A percentile compares a stretch with the other conserved stretches of the same genome.
phyloP scores from a whole-genome alignment of 2,888 invertebrate species.

The Caenorhabditis sp. region DNA sequence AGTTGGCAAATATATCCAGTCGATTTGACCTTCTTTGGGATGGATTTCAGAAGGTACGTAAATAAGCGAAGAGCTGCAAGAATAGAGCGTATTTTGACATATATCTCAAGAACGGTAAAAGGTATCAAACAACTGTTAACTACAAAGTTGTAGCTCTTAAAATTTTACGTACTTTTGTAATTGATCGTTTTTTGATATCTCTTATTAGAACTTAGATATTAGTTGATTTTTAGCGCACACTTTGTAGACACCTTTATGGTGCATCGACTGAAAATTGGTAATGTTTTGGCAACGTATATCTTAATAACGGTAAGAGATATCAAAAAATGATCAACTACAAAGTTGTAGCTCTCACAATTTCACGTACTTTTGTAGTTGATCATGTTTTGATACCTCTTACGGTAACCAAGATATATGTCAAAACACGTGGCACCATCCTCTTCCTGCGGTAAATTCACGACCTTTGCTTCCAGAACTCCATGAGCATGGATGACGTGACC shows the following conservation, averaged over 20 bases:
- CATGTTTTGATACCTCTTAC: neutral
- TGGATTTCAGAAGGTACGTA: constrained; percentile 36
- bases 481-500: constrained; percentile 63
- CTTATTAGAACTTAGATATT: neutral
- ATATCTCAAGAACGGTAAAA: neutral
- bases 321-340: neutral
- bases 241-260: no score
- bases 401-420: no score
- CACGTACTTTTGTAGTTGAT: neutral
- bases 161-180: no score
- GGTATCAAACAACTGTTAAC: neutral
- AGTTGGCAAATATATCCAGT: constrained; percentile 49
- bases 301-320: neutral
- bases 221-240: no score
- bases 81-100: no score
- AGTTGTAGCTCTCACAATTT: no score
- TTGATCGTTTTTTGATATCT: neutral
- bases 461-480: constrained; percentile 55
- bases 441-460: no score
- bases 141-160: no score
- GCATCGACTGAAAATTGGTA: no score
- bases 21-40: constrained; percentile 45
- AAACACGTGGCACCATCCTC: neutral
- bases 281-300: no score
- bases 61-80: no score